These are phyloP conservation scores for Larimichthys crocea DNA, from an alignment of 2,113 vertebrate genomes.

Conservation along the genomic window DNA sequence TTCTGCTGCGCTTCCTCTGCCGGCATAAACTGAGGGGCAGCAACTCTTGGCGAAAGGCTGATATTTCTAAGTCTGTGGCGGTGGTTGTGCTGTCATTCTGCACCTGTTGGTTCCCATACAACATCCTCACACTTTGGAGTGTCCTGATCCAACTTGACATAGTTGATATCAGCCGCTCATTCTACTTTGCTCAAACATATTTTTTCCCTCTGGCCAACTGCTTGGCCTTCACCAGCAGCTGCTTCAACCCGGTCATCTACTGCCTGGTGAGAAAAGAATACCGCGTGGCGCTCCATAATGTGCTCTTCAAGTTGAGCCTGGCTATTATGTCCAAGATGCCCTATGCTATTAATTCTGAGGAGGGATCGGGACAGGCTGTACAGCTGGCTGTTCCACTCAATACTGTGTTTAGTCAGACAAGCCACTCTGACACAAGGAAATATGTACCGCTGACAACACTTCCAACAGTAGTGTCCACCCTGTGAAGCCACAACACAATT, in stretches of 20 bases:
- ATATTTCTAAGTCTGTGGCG: slow-evolving; percentile 81
- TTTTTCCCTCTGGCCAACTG: slow-evolving; percentile 84
- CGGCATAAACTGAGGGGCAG: slow-evolving; percentile 71
- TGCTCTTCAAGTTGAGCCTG: slow-evolving; percentile 73
- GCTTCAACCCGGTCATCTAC: slow-evolving; percentile 86
- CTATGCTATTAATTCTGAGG: slow-evolving; percentile 54
- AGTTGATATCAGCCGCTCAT: slow-evolving; percentile 75
- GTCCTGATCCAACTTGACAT: slow-evolving; percentile 80
- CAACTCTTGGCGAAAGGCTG: slow-evolving; percentile 62
- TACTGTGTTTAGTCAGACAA: slow-evolving; percentile 67
- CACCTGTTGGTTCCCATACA: slow-evolving; percentile 86
- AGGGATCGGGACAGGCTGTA: slow-evolving; percentile 45
- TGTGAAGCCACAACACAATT: slow-evolving; percentile 17
- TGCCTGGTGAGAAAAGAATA: slow-evolving; percentile 84
- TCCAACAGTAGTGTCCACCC: slow-evolving; percentile 44
- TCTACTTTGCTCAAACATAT: slow-evolving; percentile 80
- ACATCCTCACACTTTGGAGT: slow-evolving; percentile 81
- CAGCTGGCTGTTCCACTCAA: slow-evolving; percentile 65
- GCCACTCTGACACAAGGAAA: slow-evolving; percentile 51
- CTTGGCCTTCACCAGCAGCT: slow-evolving; percentile 84
- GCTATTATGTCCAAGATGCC: slow-evolving; percentile 72
- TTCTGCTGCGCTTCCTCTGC: slow-evolving; percentile 83
- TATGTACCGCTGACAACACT: slow-evolving; percentile 44
- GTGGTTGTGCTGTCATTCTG: slow-evolving; percentile 84
- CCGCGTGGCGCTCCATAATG: slow-evolving; percentile 66